phyloP scores from a whole-genome alignment of 2,113 vertebrate genomes.

The Candoia aspera region DNA sequence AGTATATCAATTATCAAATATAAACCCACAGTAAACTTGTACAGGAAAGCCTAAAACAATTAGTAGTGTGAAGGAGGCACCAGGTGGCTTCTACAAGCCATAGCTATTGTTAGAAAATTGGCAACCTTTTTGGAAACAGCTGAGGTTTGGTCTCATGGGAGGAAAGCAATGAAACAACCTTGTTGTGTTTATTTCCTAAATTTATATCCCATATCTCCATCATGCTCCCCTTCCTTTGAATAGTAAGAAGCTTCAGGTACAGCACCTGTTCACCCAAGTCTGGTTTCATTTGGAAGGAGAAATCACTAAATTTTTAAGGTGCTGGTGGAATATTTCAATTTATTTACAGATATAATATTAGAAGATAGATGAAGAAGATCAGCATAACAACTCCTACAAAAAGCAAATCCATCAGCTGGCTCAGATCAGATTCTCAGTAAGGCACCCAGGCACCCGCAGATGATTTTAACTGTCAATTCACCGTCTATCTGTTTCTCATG shows the following conservation, averaged over 20 bases:
- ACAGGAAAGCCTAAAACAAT: neutral
- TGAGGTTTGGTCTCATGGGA: neutral
- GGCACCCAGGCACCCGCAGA: neutral
- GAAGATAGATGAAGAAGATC: neutral
- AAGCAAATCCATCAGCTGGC: neutral
- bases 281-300: neutral
- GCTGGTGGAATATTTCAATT: neutral
- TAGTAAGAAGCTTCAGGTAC: neutral
- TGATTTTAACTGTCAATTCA: neutral
- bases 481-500: neutral
- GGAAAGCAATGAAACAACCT: neutral
- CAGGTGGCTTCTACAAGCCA: neutral
- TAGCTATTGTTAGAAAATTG: neutral
- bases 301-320: neutral
- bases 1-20: neutral
- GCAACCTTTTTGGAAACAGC: neutral
- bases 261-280: neutral
- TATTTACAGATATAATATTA: neutral
- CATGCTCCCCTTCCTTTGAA: neutral
- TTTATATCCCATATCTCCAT: neutral
- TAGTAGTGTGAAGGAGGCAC: neutral
- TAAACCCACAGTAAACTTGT: neutral
- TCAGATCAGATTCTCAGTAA: neutral
- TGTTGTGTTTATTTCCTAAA: neutral
- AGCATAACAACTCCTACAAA: neutral